Evolutionary conservation across 2,797 vertebrate genomes (phyloP).

Genomic region (Cryptoblepharus egeriae): DNA sequence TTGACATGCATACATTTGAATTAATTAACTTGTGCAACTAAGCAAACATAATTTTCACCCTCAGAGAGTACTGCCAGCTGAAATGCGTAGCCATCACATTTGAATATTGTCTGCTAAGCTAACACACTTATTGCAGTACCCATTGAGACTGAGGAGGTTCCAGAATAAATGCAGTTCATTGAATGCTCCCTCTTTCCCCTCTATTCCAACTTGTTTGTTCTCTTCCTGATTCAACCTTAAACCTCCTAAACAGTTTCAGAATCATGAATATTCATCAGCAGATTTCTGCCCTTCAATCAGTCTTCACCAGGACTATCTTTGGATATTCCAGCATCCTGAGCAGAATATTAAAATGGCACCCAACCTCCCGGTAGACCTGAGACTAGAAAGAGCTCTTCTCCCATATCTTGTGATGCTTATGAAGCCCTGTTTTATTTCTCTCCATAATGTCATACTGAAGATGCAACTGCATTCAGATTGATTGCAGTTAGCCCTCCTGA

Average conservation of each 20-base stretch:
- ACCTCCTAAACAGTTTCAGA: neutral
- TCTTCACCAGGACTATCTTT: neutral
- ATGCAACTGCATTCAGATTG: neutral
- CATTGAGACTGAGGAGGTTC: neutral
- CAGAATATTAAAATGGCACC: neutral
- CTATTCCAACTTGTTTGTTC: neutral
- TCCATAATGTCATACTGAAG: neutral
- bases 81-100: neutral
- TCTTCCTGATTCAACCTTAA: neutral
- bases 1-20: neutral
- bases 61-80: neutral
- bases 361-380: neutral
- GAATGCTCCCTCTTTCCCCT: neutral
- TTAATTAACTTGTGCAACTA: slow-evolving; percentile 2
- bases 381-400: neutral
- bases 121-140: neutral
- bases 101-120: neutral
- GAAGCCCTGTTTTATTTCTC: neutral
- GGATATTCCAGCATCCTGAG: neutral
- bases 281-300: neutral
- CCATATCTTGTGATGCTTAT: neutral
- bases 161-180: neutral
- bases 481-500: neutral
- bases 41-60: neutral
- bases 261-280: slow-evolving; percentile 9